Evolutionary conservation across 2,888 invertebrate genomes (phyloP), one percentile per base, ranked within the genome.

Genomic region (Watsonalla cultraria): DNA sequence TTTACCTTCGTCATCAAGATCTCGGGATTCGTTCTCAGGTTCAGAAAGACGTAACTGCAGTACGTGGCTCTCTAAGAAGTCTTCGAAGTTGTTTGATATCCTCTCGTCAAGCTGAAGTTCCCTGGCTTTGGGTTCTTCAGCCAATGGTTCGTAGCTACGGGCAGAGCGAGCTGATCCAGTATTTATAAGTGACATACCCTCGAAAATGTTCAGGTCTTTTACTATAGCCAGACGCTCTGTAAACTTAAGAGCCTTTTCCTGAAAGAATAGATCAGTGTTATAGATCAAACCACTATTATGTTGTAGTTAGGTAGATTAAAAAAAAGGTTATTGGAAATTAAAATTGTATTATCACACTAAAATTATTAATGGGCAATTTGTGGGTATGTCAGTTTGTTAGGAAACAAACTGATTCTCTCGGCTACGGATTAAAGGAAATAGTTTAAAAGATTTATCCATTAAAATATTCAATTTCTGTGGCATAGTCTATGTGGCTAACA

Each of bases 211-310:
- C 37, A 93, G 64, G 57, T 92, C 91, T 64, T 92, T 84, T 46
- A 91, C 79, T 51, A 92, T 87, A 0, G 93, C 91, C 7, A 93
- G 84, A 47, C 84, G 83, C 65, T 93, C 93, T 46, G 94, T 91
- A 63, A 92, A 90, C 65, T 91, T 92, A 24, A 93, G 74, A 7
- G 93, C 93, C 66, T 93, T 88, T 91, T 93, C 93, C 93, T 93
- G 86, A 14, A 76, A 80, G 53, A 53, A 62, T 58, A 59, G 5
- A 42, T 42, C 11, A 11, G 0, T 11, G 2, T 6, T 42, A 11
- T 7, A 42, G 11, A 11, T 42, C 8, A 11, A 42, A 42, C 2
- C 42, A 42, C 8, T 8, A 42, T 42, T 9, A 42, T 42, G 11
- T 5, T 11, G 5, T 42, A n/a, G 45, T n/a, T n/a, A 6, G 7